Evolutionary conservation across 2,888 invertebrate species (phyloP), one percentile per base, ranked within the genome.

Genomic region (Harpalus rufipes): DNA sequence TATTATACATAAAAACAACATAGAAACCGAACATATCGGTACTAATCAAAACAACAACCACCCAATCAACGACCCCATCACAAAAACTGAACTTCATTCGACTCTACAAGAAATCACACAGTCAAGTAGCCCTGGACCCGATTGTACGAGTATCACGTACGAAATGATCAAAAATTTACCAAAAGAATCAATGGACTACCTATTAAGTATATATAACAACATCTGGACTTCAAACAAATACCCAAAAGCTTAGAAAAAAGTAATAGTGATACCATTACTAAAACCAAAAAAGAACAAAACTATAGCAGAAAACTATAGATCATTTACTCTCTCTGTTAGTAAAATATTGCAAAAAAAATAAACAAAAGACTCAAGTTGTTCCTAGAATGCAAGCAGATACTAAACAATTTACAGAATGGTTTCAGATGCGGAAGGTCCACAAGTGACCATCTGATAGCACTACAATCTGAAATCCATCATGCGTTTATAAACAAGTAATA

Each of bases 261-360:
- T 85, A 12, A 81, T 85, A 21, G 63, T 85, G 14, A 68, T 86
- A 21, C 85, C 86, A 18, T 85, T 86, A 7, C 58, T 25, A 12
- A 86, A 86, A 81, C 44, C 63, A 7, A 83, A 83, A 14, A 86
- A 85, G 44, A n/a, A 32, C 7, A 85, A 65, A 81, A 68, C 81
- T 25, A 65, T 86, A 25, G 80, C 86, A 44, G 41, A 72, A 56
- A 81, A 72, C 8, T 86, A 86, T 59, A 78, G 86, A 41, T 85
- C 86, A 4, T 86, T 87, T 21, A 81, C 86, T 4, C 65, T 86
- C 14, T 86, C 86, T 14, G 2, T 74, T 7, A 83, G 83, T 76
- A 83, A 83, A 76, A 16, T 74, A 14, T 16, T 83, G 41, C 83
- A 83, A 76, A 83, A 83, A 74, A 83, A 8, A 14, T 83, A n/a